Percentiles rank a stretch among this genome's conserved stretches.
Evolutionary conservation across 1,140 invertebrate species (phyloP).

Genomic region (Adelges cooleyi): DNA sequence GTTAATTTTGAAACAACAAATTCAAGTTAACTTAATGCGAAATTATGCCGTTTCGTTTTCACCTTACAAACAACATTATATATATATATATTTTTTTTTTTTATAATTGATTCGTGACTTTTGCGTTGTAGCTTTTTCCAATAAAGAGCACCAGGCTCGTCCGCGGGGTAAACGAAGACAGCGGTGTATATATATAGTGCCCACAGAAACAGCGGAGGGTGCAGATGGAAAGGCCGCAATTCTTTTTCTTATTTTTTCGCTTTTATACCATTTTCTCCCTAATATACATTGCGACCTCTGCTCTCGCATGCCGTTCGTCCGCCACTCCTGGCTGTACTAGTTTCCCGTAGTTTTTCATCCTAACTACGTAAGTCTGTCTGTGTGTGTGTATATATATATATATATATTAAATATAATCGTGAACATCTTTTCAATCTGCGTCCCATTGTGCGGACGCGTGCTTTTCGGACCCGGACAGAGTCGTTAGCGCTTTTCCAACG

Average conservation of each 20-base stretch:
- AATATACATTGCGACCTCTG: conserved; percentile 2
- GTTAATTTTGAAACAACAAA: too few species aligned
- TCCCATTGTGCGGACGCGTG: conserved; percentile 10
- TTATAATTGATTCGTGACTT: conserved; percentile 21
- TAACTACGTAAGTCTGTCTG: too few species aligned
- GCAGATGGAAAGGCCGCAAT: conserved; percentile 3
- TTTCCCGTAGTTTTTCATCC: too few species aligned
- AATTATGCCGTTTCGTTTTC: too few species aligned
- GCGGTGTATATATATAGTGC: too few species aligned
- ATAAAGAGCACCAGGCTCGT: not conserved
- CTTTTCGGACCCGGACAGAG: conserved; percentile 11
- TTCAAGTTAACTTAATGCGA: too few species aligned
- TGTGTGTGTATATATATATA: not conserved
- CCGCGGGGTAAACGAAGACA: not conserved
- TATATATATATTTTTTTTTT: not conserved
- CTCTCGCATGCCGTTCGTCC: not conserved
- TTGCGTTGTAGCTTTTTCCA: not conserved
- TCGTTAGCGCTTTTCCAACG: conserved; percentile 2
- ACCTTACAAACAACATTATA: too few species aligned
- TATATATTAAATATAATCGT: not conserved
- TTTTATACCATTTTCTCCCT: conserved; percentile 24
- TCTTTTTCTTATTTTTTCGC: conserved; percentile 8
- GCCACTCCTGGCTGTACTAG: too few species aligned
- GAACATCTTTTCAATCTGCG: conserved; percentile 26
- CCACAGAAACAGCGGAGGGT: not conserved